phyloP scores from a whole-genome alignment of 2,888 invertebrate species.

The Invenusta paracnida region DNA sequence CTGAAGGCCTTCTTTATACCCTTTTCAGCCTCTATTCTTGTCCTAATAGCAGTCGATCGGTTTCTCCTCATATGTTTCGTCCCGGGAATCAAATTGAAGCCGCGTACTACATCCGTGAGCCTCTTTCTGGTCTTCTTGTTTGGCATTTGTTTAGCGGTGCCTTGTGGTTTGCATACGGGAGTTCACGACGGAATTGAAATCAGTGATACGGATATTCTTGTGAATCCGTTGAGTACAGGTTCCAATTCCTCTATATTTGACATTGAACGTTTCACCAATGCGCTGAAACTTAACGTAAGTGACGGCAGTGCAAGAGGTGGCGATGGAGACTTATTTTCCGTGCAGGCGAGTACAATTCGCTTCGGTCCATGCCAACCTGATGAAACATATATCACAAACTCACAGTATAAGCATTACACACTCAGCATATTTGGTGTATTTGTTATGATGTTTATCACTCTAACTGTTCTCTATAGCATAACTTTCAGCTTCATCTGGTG shows the following conservation, averaged over 20 bases:
- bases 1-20: conserved; percentile 49
- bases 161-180: conserved; percentile 49
- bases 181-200: conserved; percentile 33
- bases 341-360: not conserved
- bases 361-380: not conserved
- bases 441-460: not conserved
- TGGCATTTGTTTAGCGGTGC: conserved; percentile 48
- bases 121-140: conserved; percentile 46
- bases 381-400: not conserved
- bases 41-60: conserved; percentile 51
- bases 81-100: conserved; percentile 44
- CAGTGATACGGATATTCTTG: not conserved
- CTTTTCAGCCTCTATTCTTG: conserved; percentile 50
- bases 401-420: not conserved
- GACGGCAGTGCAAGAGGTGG: too few species aligned
- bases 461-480: not conserved
- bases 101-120: conserved; percentile 45
- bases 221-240: too few species aligned
- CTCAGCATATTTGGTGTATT: not conserved
- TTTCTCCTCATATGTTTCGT: conserved; percentile 51
- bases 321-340: too few species aligned
- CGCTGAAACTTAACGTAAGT: too few species aligned
- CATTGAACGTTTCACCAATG: too few species aligned
- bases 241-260: too few species aligned
- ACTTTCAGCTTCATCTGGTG: not conserved